A percentile compares a stretch with the other conserved stretches of the same genome.
Conservation (phyloP, 2,113 vertebrate species). For the Myocastor coypus region DNA sequence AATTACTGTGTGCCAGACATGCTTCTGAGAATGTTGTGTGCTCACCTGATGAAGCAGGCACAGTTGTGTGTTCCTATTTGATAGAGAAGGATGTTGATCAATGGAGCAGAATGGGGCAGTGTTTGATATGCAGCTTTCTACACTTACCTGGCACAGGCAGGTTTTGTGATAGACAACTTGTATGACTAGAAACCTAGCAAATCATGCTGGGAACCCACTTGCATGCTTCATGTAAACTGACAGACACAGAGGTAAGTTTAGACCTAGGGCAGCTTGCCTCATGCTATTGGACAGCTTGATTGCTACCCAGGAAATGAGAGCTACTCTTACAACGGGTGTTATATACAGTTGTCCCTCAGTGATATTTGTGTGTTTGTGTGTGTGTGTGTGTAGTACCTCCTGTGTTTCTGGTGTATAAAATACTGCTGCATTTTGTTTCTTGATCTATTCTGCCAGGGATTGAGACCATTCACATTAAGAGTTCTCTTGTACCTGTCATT, state of each 20-base stretch:
- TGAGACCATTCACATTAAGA: not conserved
- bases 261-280: not conserved
- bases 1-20: not conserved
- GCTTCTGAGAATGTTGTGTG: not conserved
- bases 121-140: not conserved
- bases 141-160: not conserved
- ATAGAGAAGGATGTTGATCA: not conserved
- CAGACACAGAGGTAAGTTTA: not conserved
- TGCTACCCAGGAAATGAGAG: conserved; percentile 29
- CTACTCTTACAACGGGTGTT: not conserved
- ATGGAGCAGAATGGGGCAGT: not conserved
- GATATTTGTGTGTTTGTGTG: not conserved
- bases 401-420: not conserved
- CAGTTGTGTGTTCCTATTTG: not conserved
- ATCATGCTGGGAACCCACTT: not conserved
- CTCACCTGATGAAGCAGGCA: not conserved
- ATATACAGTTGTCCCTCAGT: conserved; percentile 13
- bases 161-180: not conserved
- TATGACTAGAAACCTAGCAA: not conserved
- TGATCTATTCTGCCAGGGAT: not conserved
- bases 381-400: not conserved
- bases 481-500: not conserved
- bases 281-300: conserved; percentile 17
- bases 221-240: not conserved
- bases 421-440: not conserved